A percentile compares a stretch with the other conserved stretches of the same genome.
phyloP scores from a whole-genome alignment of 2,888 invertebrate species.

The Drosophila putrida region DNA sequence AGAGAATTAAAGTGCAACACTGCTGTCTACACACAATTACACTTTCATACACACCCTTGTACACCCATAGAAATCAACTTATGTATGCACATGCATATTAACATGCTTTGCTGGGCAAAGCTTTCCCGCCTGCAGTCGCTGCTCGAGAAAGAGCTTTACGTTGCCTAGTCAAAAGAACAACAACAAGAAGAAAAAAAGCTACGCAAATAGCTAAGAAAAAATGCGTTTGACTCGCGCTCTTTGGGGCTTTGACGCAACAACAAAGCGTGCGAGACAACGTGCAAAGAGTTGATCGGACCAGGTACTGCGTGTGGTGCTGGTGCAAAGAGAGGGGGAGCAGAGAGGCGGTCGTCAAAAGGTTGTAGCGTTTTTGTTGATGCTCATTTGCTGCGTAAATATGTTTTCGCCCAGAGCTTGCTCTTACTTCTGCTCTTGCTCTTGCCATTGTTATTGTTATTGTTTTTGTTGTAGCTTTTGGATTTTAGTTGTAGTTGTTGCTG shows the following conservation, averaged over 20 bases:
- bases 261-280: conserved; percentile 33
- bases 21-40: neutral
- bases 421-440: conserved; percentile 31
- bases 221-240: conserved; percentile 63
- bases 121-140: conserved; percentile 47
- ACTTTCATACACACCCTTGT: neutral
- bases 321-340: neutral
- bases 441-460: conserved; percentile 25
- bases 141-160: conserved; percentile 47
- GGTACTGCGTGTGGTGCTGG: conserved; percentile 15
- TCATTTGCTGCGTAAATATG: conserved; percentile 75
- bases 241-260: conserved; percentile 6
- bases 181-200: conserved; percentile 37
- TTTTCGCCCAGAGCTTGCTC: conserved; percentile 33
- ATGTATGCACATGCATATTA: conserved; percentile 18
- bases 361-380: conserved; percentile 64
- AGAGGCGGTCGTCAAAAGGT: neutral
- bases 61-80: conserved; percentile 9
- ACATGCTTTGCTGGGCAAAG: conserved; percentile 28
- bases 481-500: conserved; percentile 23
- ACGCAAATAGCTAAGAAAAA: conserved; percentile 49
- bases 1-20: no score
- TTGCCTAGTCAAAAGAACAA: conserved; percentile 29
- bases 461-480: conserved; percentile 25
- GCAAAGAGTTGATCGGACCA: conserved; percentile 45